Percentiles rank a stretch among this genome's conserved stretches.
These are phyloP conservation scores for Eupeodes corollae DNA, from an alignment of 1,140 invertebrate species.

Conservation along the genomic window DNA sequence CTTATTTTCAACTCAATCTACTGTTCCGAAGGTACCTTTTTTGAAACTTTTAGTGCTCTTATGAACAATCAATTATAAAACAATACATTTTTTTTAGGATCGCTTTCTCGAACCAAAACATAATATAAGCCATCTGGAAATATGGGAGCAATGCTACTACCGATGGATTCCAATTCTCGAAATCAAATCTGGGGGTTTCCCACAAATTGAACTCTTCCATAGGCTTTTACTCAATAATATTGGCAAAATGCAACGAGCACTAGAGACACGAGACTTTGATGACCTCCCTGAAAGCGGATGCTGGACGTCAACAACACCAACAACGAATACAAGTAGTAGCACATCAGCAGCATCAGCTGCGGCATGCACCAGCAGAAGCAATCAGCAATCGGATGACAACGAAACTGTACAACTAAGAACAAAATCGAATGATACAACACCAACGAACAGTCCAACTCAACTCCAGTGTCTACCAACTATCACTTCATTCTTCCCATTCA, in stretches of 20 bases:
- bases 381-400: neutral
- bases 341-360: conserved; percentile 9
- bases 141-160: conserved; percentile 86
- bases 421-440: conserved; percentile 2
- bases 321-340: neutral
- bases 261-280: conserved; percentile 27
- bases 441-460: conserved; percentile 3
- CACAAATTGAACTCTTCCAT: conserved; percentile 51
- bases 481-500: conserved; percentile 44
- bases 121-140: conserved; percentile 48
- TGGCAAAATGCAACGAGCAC: conserved; percentile 39
- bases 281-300: conserved; percentile 21
- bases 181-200: conserved; percentile 62
- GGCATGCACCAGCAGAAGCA: conserved; percentile 16
- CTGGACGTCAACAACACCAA: neutral
- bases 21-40: conserved; percentile 16
- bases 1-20: conserved; percentile 27
- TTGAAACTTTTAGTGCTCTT: too few relatives aligned
- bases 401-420: conserved; percentile 13
- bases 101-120: conserved; percentile 41
- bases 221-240: conserved; percentile 46
- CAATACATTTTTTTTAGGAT: conserved; percentile 6
- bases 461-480: conserved; percentile 22
- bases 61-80: neutral
- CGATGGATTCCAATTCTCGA: conserved; percentile 76